phyloP scores from a whole-genome alignment of 2,888 invertebrate genomes.

The Catocala fraxini region DNA sequence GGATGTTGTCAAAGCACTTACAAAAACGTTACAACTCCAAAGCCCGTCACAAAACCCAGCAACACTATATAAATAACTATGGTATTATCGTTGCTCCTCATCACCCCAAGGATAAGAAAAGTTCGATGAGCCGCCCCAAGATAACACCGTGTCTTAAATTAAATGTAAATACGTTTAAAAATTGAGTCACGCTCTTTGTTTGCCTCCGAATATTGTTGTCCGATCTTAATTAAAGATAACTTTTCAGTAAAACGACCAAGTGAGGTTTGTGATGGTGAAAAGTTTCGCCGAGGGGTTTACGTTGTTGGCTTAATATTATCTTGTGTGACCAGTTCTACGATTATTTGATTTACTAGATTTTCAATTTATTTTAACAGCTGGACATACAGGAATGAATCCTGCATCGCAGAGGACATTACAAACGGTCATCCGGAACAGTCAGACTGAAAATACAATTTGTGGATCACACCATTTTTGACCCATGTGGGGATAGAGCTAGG shows the following conservation, averaged over 20 bases:
- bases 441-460: no score
- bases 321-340: no score
- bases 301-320: neutral
- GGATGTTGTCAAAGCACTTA: no score
- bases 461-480: no score
- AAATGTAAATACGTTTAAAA: slow-evolving; percentile 64
- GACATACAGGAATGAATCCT: no score
- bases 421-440: no score
- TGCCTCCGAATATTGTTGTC: slow-evolving; percentile 33
- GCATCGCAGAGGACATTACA: no score
- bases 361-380: no score
- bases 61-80: neutral
- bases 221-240: slow-evolving; percentile 50
- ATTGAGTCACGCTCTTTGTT: slow-evolving; percentile 51
- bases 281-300: slow-evolving; percentile 1
- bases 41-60: neutral
- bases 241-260: neutral
- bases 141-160: slow-evolving; percentile 51
- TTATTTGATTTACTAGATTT: no score
- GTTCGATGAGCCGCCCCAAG: slow-evolving; percentile 34
- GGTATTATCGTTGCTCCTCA: slow-evolving; percentile 21
- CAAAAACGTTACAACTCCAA: no score
- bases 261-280: slow-evolving; percentile 9
- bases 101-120: slow-evolving; percentile 32
- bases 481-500: no score